These are phyloP conservation scores for Napeogenes sylphis DNA, from an alignment of 2,888 invertebrate species.

Conservation along the genomic window DNA sequence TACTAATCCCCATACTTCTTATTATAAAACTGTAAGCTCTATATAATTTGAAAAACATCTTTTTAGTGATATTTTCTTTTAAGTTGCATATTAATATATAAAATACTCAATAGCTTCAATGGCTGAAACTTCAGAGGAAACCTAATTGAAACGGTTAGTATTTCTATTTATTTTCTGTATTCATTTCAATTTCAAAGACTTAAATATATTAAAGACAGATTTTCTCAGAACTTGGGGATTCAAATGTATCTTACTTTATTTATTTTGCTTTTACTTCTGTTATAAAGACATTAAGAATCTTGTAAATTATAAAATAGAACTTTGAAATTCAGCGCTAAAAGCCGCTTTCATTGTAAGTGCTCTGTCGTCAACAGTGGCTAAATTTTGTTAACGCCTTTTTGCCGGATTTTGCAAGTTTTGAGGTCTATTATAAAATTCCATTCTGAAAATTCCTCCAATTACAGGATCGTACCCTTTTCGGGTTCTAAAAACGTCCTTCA, in stretches of 20 bases:
- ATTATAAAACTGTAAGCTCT: no score
- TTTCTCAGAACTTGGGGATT: not conserved
- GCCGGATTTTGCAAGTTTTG: slow-evolving; percentile 10
- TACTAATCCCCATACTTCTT: no score
- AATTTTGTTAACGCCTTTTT: slow-evolving; percentile 16
- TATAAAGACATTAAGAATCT: slow-evolving; percentile 10
- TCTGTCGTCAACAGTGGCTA: slow-evolving; percentile 11
- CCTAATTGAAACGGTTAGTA: no score
- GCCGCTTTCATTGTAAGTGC: slow-evolving; percentile 14
- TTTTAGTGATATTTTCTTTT: not conserved
- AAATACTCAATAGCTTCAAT: no score
- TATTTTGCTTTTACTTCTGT: slow-evolving; percentile 3
- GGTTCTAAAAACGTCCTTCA: slow-evolving; percentile 11
- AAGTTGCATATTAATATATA: no score
- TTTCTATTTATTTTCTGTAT: no score
- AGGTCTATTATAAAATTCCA: slow-evolving; percentile 16
- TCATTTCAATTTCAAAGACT: no score
- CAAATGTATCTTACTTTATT: slow-evolving; percentile 2
- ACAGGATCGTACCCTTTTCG: slow-evolving; percentile 14
- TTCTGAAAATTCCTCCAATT: slow-evolving; percentile 17
- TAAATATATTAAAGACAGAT: no score
- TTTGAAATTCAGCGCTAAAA: slow-evolving; percentile 10
- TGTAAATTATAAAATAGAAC: slow-evolving; percentile 10
- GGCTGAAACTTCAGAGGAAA: no score
- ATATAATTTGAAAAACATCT: no score